These are phyloP conservation scores for Argyrosomus japonicus DNA, from an alignment of 2,113 vertebrate genomes.

Conservation along the genomic window DNA sequence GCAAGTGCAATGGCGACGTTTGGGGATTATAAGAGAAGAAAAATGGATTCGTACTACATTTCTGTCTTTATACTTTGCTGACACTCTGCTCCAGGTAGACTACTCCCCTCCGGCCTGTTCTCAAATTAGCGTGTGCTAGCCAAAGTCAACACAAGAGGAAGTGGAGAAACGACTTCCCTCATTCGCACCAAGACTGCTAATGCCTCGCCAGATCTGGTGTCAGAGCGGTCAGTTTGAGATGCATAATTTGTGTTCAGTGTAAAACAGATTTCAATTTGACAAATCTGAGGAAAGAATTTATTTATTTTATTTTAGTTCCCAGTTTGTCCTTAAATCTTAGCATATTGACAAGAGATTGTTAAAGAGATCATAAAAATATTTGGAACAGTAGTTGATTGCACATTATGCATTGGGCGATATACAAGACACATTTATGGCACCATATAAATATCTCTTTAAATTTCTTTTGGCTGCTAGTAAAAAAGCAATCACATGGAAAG, in stretches of 20 bases:
- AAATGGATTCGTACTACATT: slow-evolving; percentile 17
- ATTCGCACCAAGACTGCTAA: slow-evolving; percentile 73
- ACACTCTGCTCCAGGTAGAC: slow-evolving; percentile 72
- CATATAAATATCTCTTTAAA: neutral
- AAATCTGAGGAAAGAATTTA: slow-evolving; percentile 14
- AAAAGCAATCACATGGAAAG: neutral
- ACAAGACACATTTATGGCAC: neutral
- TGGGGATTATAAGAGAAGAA: slow-evolving; percentile 24
- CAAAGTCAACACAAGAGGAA: slow-evolving; percentile 80
- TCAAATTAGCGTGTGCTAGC: slow-evolving; percentile 62
- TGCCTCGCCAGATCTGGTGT: slow-evolving; percentile 64
- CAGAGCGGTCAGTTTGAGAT: slow-evolving; percentile 52
- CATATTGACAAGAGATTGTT: neutral
- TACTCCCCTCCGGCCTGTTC: slow-evolving; percentile 60
- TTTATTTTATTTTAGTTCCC: slow-evolving; percentile 1
- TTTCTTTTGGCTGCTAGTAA: neutral
- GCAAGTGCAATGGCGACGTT: slow-evolving; percentile 11
- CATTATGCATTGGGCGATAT: neutral
- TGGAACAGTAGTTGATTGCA: neutral
- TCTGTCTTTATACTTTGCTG: slow-evolving; percentile 43
- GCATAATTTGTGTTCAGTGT: slow-evolving; percentile 33
- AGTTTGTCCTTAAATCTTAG: neutral
- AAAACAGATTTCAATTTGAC: slow-evolving; percentile 1
- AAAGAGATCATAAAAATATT: neutral
- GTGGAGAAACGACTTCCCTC: slow-evolving; percentile 69